Percentiles rank a stretch among this genome's conserved stretches.
Evolutionary conservation across 2,797 vertebrate species (phyloP).

Genomic region (Psittacula echo): DNA sequence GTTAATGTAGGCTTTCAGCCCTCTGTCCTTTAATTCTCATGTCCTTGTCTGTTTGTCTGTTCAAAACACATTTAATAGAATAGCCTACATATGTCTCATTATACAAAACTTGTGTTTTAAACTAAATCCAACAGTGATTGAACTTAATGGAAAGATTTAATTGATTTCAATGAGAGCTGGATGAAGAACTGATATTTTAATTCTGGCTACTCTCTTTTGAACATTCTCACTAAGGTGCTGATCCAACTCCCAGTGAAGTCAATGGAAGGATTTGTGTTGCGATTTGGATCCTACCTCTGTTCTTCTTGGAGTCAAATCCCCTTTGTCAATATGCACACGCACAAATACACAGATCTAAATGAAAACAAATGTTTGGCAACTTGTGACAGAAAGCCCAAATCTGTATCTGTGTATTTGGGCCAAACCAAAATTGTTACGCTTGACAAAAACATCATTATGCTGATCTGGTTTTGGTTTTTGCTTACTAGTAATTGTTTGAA

Average conservation of each 20-base stretch:
- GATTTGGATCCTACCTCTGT: slow-evolving; percentile 50
- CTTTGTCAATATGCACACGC: slow-evolving; percentile 36
- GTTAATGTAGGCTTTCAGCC: not conserved
- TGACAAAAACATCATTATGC: slow-evolving; percentile 55
- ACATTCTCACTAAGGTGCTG: slow-evolving; percentile 31
- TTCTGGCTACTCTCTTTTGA: slow-evolving; percentile 12
- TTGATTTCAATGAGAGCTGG: slow-evolving; percentile 29
- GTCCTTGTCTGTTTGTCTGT: not conserved
- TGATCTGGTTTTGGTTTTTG: slow-evolving; percentile 61
- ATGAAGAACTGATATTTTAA: slow-evolving; percentile 27
- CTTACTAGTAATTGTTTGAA: slow-evolving; percentile 65
- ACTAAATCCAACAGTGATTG: slow-evolving; percentile 12
- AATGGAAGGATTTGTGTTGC: slow-evolving; percentile 35
- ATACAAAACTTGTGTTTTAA: not conserved
- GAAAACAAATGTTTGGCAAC: slow-evolving; percentile 71
- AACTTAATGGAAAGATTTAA: slow-evolving; percentile 42
- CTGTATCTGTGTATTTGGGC: slow-evolving; percentile 36
- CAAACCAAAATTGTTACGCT: slow-evolving; percentile 56
- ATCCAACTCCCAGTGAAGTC: slow-evolving; percentile 49
- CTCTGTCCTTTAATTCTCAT: not conserved
- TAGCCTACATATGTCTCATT: not conserved
- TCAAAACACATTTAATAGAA: not conserved
- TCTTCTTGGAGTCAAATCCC: slow-evolving; percentile 59
- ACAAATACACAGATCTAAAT: slow-evolving; percentile 56
- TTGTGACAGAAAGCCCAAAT: slow-evolving; percentile 61